Conservation (phyloP, 2,888 invertebrate genomes). For the Heterodera filipjevi region DNA sequence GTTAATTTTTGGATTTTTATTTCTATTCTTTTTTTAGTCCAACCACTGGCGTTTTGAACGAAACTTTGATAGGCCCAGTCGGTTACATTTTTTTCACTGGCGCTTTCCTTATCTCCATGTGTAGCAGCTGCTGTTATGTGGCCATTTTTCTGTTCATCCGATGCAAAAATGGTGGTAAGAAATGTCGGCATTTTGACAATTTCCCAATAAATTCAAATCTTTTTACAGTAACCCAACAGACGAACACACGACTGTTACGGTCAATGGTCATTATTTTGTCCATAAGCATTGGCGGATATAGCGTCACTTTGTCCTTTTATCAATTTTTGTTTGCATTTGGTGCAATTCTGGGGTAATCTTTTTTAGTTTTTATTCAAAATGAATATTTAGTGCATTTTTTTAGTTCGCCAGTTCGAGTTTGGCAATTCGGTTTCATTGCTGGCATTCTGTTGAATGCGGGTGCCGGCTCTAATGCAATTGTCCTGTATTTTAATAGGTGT, state of each 20-base stretch:
- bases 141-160: not conserved
- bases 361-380: not conserved
- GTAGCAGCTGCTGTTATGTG: conserved; percentile 10
- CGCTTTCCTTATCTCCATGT: not conserved
- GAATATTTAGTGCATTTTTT: not conserved
- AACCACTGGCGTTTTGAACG: not conserved
- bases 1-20: too few relatives aligned
- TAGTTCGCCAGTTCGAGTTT: not conserved
- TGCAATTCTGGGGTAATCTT: not conserved
- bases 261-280: conserved; percentile 13
- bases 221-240: not conserved
- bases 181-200: not conserved
- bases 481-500: conserved; percentile 7
- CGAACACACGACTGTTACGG: conserved; percentile 13
- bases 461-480: conserved; percentile 13
- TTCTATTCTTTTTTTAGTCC: conserved; percentile 26
- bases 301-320: not conserved
- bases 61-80: not conserved
- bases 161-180: conserved; percentile 12
- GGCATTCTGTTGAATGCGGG: conserved; percentile 17
- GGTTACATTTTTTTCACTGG: not conserved
- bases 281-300: conserved; percentile 12
- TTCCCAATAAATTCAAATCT: not conserved
- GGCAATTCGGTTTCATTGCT: conserved; percentile 22
- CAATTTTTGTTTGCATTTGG: not conserved